Base-by-base conservation (phyloP, 1,140 invertebrate genomes). In the Scaptomyza pallida region DNA sequence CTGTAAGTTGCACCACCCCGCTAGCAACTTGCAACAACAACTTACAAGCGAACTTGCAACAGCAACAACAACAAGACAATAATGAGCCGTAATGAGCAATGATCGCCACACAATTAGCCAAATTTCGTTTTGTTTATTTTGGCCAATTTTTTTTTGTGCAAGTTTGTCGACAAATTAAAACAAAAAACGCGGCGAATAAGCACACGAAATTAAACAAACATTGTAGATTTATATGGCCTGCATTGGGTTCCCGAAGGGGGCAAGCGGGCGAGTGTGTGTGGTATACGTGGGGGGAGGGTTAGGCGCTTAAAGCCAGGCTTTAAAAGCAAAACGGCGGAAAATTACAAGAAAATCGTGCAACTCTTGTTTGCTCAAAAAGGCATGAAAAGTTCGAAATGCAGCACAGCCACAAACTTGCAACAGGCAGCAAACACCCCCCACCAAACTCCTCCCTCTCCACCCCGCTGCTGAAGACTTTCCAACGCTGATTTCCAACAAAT, bases 281-380 rank as follows among this genome's bases (percentile, higher is more conserved):
- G 6, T 30, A 8, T n/a, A n/a, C n/a, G n/a, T n/a, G n/a, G n/a
- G n/a, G 10, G 30, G 23, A 5, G 21, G 37, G 52, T 19, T 9
- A 41, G 52, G 9, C 13, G 52, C 37, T 55, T 43, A 5, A 16
- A 55, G 52, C 52, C 37, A 6, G 19, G 52, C 21, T 51, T n/a
- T 45, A 64, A 65, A 70, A 59, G 50, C 69, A 64, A 81, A 86
- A 75, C 85, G 81, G 73, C 64, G 78, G 82, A 88, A 86, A 86
- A 86, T 86, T 86, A 86, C 81, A 86, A 88, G 81, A 86, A 88
- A 86, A 86, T 86, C 81, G 81, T 86, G 81, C 81, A 88, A 70
- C 67, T 86, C 81, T 82, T 75, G 81, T 88, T 88, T 75, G 74
- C 81, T 81, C 78, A 72, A 55, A 76, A 78, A 70, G 65, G 30